A percentile compares a stretch with the other conserved stretches of the same genome.
Conservation (phyloP, 1,140 invertebrate species). For the Microplitis mediator region DNA sequence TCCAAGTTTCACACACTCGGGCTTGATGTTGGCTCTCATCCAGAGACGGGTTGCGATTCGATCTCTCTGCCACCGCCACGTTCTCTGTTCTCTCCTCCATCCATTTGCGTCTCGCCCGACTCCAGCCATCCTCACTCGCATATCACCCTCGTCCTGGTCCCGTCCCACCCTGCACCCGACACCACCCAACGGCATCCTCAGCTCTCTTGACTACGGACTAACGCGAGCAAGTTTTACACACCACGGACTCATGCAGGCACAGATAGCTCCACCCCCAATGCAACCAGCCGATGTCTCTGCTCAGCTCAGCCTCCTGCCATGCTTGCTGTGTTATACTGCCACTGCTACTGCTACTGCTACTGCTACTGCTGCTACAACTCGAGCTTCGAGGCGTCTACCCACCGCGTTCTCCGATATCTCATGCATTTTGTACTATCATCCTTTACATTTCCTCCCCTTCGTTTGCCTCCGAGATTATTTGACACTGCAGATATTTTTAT, state of each 20-base stretch:
- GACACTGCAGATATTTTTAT: conserved; percentile 2
- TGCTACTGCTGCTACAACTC: background rate
- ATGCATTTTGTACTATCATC: background rate
- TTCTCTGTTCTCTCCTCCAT: background rate
- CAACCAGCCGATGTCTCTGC: conserved; percentile 7
- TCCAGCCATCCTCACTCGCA: background rate
- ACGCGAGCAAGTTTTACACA: conserved; percentile 1
- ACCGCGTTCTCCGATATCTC: background rate
- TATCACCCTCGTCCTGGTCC: background rate
- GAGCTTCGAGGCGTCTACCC: background rate
- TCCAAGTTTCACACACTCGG: conserved; percentile 13
- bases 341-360: background rate
- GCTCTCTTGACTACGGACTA: background rate
- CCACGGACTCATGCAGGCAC: background rate
- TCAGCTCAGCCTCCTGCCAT: background rate
- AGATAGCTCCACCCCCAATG: background rate
- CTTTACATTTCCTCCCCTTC: conserved; percentile 13
- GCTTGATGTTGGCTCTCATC: conserved; percentile 10
- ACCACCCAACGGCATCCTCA: background rate
- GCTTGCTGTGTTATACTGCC: too few relatives aligned
- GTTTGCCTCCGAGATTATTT: conserved; percentile 10
- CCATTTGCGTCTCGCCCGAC: background rate
- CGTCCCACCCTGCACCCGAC: background rate
- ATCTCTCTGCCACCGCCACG: background rate
- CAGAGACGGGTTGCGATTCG: conserved; percentile 1